Evolutionary conservation across 2,113 vertebrate species (phyloP).

Genomic region (Takifugu flavidus): DNA sequence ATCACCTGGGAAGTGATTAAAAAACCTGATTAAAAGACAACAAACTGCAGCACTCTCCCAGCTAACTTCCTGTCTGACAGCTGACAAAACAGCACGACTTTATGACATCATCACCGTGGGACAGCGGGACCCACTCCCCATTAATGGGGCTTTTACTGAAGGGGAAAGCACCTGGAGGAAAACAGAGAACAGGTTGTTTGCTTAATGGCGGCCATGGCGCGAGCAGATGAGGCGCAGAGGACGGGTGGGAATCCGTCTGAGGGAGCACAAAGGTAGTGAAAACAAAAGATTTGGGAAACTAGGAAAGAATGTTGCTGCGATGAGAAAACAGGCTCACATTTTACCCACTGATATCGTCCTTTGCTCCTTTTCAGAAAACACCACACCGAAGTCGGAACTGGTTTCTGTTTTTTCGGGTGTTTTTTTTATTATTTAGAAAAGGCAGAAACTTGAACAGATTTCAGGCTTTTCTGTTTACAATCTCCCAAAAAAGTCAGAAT

Average conservation of each 20-base stretch:
- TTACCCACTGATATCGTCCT: too few species aligned
- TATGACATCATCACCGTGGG: slow-evolving; percentile 52
- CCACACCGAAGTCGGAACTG: too few species aligned
- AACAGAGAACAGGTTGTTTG: slow-evolving; percentile 41
- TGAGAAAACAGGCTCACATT: background rate
- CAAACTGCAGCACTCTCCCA: background rate
- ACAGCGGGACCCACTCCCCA: background rate
- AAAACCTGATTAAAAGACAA: background rate
- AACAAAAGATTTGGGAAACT: background rate
- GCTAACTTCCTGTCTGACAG: slow-evolving; percentile 1
- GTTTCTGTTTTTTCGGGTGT: too few species aligned
- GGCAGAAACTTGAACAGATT: too few species aligned
- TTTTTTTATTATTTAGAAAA: too few species aligned
- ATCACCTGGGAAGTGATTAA: background rate
- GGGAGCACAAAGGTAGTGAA: background rate
- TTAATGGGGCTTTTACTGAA: slow-evolving; percentile 48
- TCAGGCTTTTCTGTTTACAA: too few species aligned
- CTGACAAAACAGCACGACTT: slow-evolving; percentile 34
- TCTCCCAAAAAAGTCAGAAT: too few species aligned
- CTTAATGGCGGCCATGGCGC: slow-evolving; percentile 43
- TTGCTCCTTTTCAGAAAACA: too few species aligned
- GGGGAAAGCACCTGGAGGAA: slow-evolving; percentile 53
- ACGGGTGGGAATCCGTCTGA: slow-evolving; percentile 29
- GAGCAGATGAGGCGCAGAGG: slow-evolving; percentile 26
- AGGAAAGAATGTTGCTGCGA: background rate